phyloP scores from a whole-genome alignment of 2,113 vertebrate genomes.

The Ibidorhyncha struthersii region DNA sequence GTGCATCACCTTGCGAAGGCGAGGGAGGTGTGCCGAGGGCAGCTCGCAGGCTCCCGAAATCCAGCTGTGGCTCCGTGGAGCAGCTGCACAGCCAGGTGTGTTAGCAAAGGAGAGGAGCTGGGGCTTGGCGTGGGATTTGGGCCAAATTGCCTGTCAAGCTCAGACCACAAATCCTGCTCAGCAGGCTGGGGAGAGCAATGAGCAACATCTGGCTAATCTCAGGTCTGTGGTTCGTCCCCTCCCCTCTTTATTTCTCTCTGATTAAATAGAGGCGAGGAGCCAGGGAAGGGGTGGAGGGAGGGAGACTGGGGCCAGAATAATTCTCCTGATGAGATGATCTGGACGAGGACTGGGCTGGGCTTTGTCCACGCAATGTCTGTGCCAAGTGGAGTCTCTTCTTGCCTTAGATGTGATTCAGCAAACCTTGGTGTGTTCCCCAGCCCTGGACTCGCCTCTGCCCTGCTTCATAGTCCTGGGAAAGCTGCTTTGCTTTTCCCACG shows the following conservation, averaged over 20 bases:
- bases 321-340: not conserved
- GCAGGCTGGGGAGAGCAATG: not conserved
- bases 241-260: not conserved
- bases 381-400: not conserved
- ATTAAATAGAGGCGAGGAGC: not conserved
- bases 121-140: not conserved
- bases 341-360: not conserved
- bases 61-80: not conserved
- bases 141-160: not conserved
- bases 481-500: not conserved
- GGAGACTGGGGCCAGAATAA: not conserved
- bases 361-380: not conserved
- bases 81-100: not conserved
- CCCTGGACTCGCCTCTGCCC: not conserved
- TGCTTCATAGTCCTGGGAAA: not conserved
- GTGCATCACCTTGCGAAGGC: accelerated
- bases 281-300: not conserved
- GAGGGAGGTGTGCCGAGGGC: not conserved
- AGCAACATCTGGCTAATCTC: not conserved
- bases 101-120: not conserved
- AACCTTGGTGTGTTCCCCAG: not conserved
- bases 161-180: not conserved
- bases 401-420: not conserved
- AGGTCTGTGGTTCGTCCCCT: not conserved
- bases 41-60: not conserved